Evolutionary conservation across 2,113 vertebrate species (phyloP).

Genomic region (Neotragus moschatus): DNA sequence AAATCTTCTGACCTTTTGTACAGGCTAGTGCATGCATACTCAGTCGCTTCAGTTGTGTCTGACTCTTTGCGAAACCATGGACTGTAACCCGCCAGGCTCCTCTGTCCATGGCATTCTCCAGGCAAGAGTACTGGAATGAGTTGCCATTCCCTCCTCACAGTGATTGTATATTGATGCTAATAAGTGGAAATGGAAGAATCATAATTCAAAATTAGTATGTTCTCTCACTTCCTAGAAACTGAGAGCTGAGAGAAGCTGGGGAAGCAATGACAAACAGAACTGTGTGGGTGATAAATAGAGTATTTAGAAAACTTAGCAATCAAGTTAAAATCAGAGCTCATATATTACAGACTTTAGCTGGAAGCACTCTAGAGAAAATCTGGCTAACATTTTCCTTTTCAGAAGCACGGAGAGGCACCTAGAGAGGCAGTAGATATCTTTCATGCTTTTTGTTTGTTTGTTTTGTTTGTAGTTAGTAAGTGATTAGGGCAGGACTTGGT

Average conservation of each 20-base stretch:
- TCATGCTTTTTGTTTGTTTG: not conserved
- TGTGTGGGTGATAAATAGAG: not conserved
- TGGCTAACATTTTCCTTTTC: not conserved
- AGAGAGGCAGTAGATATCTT: not conserved
- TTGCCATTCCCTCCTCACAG: not conserved
- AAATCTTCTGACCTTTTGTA: not conserved
- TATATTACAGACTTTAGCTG: not conserved
- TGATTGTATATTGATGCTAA: not conserved
- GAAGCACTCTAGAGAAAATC: not conserved
- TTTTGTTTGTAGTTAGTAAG: not conserved
- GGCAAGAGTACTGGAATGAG: not conserved
- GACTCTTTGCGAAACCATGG: not conserved
- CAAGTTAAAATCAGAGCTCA: not conserved
- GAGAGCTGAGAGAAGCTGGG: not conserved
- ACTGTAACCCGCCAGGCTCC: not conserved
- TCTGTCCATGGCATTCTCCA: not conserved
- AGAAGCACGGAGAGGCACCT: not conserved
- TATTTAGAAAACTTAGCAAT: not conserved
- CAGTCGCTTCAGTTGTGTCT: not conserved
- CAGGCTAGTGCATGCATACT: not conserved
- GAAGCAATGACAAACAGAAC: not conserved
- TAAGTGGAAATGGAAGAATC: not conserved
- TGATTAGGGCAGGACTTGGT: not conserved
- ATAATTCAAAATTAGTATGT: not conserved
- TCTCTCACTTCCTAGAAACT: not conserved